A percentile compares a stretch with the other conserved stretches of the same genome.
Conservation (phyloP, 2,797 vertebrate species). For the Acomys russatus region DNA sequence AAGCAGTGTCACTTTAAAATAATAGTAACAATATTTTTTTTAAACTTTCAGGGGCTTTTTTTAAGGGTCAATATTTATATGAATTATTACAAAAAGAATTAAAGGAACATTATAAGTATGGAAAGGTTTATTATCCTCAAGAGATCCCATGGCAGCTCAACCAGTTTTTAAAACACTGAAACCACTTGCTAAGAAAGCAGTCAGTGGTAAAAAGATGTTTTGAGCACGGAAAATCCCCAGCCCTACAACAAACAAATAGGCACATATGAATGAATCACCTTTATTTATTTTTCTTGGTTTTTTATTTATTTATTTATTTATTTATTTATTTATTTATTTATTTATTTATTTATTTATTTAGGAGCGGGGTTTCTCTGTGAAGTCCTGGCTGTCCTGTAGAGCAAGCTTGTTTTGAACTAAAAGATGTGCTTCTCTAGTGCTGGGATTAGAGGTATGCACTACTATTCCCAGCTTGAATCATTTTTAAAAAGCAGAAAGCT, state of each 20-base stretch:
- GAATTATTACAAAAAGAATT: constrained; percentile 49
- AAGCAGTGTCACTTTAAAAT: background rate
- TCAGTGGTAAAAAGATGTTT: background rate
- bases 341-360: background rate
- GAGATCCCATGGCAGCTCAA: background rate
- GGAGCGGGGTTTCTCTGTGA: background rate
- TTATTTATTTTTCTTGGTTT: too few relatives aligned
- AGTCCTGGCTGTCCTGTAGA: background rate
- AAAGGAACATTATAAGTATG: background rate
- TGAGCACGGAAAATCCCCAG: background rate
- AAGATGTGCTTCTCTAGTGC: background rate
- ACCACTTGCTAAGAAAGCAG: background rate
- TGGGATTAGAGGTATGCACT: too few relatives aligned
- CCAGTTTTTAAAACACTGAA: constrained; percentile 29
- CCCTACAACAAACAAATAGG: background rate
- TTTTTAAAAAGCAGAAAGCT: background rate
- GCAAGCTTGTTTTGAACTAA: background rate
- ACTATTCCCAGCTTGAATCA: too few relatives aligned
- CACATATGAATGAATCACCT: background rate
- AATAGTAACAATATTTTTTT: background rate
- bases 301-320: too few relatives aligned
- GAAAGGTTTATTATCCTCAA: background rate
- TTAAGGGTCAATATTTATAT: background rate
- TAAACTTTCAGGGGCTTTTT: background rate
- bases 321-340: background rate